These are phyloP conservation scores for Anniella stebbinsi DNA, from an alignment of 2,797 vertebrate genomes.

Conservation along the genomic window DNA sequence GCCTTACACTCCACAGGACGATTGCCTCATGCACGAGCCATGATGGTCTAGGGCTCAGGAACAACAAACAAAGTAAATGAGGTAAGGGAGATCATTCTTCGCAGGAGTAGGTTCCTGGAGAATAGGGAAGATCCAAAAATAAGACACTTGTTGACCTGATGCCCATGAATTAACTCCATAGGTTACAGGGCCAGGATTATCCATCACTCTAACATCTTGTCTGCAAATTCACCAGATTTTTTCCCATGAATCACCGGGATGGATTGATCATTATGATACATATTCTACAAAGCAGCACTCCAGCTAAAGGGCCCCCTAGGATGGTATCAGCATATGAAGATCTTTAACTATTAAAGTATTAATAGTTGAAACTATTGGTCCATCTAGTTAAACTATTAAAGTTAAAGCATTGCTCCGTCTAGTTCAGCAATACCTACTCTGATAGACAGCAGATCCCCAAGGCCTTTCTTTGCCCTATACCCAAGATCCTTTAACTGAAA, in stretches of 20 bases:
- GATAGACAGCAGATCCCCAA: not conserved
- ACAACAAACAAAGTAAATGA: slow-evolving; percentile 79
- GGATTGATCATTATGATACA: slow-evolving; percentile 8
- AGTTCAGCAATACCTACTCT: not conserved
- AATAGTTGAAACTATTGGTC: too few species aligned
- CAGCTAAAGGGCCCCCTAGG: not conserved
- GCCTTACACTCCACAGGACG: slow-evolving; percentile 37
- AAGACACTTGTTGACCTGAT: slow-evolving; percentile 74
- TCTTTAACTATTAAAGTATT: too few species aligned
- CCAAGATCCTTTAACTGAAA: not conserved
- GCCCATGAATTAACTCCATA: slow-evolving; percentile 74
- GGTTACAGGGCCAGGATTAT: slow-evolving; percentile 63
- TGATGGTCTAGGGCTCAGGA: slow-evolving; percentile 52
- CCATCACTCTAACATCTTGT: slow-evolving; percentile 54
- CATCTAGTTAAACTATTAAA: not conserved
- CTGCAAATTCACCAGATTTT: slow-evolving; percentile 8
- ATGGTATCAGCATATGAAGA: not conserved
- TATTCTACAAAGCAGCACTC: not conserved
- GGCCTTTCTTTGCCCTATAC: not conserved
- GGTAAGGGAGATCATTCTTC: slow-evolving; percentile 70
- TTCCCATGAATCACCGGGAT: not conserved
- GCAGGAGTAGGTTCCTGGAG: slow-evolving; percentile 58
- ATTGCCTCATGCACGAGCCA: slow-evolving; percentile 60
- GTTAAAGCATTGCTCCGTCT: not conserved
- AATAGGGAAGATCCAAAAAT: slow-evolving; percentile 76